A percentile compares a stretch with the other conserved stretches of the same genome.
phyloP scores from a whole-genome alignment of 2,113 vertebrate species.

The Tautogolabrus adspersus region DNA sequence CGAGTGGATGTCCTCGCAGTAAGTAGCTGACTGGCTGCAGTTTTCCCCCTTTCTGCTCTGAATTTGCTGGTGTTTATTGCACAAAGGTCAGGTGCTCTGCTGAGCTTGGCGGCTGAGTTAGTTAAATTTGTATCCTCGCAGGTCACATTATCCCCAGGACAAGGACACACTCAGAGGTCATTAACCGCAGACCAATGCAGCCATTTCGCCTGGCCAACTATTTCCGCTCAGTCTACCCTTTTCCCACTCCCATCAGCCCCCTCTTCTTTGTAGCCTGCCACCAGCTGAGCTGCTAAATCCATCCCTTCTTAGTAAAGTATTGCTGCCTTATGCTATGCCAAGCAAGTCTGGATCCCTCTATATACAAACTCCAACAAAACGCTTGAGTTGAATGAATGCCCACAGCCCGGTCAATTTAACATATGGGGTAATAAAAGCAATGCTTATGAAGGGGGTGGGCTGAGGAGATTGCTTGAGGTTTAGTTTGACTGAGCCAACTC shows the following conservation, averaged over 20 bases:
- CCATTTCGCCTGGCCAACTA: conserved; percentile 51
- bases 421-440: conserved; percentile 15
- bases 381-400: conserved; percentile 40
- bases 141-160: conserved; percentile 65
- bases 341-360: conserved; percentile 41
- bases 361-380: conserved; percentile 51
- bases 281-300: conserved; percentile 66
- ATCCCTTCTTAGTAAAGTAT: conserved; percentile 52
- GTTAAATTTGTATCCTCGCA: conserved; percentile 59
- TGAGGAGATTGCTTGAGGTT: conserved; percentile 39
- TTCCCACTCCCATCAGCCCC: no score
- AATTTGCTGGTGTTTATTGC: conserved; percentile 32
- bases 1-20: background rate
- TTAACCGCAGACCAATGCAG: conserved; percentile 38
- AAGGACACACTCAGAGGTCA: conserved; percentile 69
- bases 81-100: conserved; percentile 55
- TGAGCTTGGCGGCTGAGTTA: conserved; percentile 42
- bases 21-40: background rate
- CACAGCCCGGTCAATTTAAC: conserved; percentile 45
- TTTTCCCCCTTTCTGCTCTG: conserved; percentile 2
- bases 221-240: conserved; percentile 32
- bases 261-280: conserved; percentile 13
- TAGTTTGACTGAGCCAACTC: conserved; percentile 45
- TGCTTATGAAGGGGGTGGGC: conserved; percentile 19
- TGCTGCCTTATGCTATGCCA: conserved; percentile 50